Conservation (phyloP, 2,113 vertebrate genomes). For the Micronisus gabar region DNA sequence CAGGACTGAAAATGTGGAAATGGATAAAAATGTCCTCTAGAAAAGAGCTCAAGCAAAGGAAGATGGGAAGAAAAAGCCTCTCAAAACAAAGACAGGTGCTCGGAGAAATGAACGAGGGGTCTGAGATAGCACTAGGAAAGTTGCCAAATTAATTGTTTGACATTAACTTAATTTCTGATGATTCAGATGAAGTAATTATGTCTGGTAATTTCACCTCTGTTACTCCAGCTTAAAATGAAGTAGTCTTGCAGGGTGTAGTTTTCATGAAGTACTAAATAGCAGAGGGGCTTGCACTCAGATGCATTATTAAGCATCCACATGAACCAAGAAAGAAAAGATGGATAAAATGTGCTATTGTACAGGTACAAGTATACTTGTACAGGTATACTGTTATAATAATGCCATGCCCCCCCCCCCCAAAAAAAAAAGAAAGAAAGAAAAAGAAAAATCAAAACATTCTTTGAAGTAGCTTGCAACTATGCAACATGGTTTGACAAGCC, state of each 20-base stretch:
- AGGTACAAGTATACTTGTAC: not conserved
- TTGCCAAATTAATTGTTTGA: not conserved
- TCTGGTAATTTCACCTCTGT: not conserved
- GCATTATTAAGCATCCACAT: not conserved
- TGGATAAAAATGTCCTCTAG: not conserved
- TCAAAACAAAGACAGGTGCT: not conserved
- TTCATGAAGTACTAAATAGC: not conserved
- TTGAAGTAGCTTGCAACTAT: not conserved
- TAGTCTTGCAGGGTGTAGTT: not conserved
- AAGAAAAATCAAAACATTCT: not conserved
- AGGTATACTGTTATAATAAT: not conserved
- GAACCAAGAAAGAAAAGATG: not conserved
- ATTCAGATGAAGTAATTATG: not conserved
- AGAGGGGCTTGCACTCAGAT: not conserved
- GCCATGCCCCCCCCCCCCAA: not conserved
- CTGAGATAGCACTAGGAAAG: not conserved
- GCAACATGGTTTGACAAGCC: not conserved
- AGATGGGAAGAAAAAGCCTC: not conserved
- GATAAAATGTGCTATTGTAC: not conserved
- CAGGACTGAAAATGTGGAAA: not conserved
- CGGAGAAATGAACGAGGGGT: not conserved
- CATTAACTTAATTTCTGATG: not conserved
- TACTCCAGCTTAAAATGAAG: not conserved
- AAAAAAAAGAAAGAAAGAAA: not conserved
- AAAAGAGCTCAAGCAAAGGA: not conserved